Evolutionary conservation across 2,888 invertebrate species (phyloP).

Genomic region (Noctua fimbriata): DNA sequence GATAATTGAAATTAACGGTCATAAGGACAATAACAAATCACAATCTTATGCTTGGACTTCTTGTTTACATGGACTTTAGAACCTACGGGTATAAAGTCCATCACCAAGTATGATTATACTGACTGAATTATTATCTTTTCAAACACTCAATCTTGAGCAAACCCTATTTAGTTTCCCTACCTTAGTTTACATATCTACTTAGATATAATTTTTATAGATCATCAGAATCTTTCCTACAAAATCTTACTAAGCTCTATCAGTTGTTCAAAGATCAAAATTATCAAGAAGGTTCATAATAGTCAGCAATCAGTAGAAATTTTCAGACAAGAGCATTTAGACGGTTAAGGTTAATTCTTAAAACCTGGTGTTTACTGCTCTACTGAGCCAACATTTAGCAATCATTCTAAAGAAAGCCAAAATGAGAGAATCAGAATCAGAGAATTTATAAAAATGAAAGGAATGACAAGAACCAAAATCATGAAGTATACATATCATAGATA

Average conservation of each 20-base stretch:
- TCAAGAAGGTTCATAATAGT: background rate
- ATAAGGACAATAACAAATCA: background rate
- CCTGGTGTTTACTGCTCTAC: background rate
- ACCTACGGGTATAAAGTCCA: background rate
- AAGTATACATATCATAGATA: background rate
- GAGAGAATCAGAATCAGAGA: background rate
- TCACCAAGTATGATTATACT: background rate
- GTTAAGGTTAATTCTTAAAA: background rate
- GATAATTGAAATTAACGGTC: background rate
- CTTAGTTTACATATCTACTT: background rate
- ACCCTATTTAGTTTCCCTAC: slow-evolving; percentile 4
- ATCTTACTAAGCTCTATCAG: background rate
- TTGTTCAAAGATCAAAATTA: background rate
- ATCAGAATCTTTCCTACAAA: background rate
- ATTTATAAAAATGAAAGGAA: background rate
- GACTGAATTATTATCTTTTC: background rate
- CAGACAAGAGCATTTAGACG: background rate
- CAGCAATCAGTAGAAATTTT: background rate
- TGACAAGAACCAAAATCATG: background rate
- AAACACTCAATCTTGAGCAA: background rate
- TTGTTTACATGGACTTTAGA: background rate
- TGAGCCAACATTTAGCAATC: background rate
- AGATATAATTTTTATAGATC: background rate
- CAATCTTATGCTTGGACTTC: background rate
- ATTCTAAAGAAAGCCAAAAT: background rate